A percentile compares a stretch with the other conserved stretches of the same genome.
phyloP scores from a whole-genome alignment of 1,140 invertebrate genomes.

The Venustaconcha ellipsiformis region DNA sequence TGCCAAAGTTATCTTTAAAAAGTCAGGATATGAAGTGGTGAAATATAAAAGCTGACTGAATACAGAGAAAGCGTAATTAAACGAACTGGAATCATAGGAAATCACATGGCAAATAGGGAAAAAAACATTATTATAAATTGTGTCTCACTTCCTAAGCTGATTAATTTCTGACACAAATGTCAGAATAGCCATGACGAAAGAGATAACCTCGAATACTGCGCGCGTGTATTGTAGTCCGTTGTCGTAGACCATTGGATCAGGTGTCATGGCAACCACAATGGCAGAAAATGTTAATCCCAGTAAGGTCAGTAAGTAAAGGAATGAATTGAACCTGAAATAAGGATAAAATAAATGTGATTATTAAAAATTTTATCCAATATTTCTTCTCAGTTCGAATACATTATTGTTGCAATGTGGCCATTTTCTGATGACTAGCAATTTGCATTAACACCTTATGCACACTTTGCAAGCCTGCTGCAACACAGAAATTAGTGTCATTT shows the following conservation, averaged over 20 bases:
- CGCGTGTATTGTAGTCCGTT: slow-evolving; percentile 42
- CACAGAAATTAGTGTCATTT: not conserved
- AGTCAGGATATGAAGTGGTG: no score
- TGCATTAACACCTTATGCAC: not conserved
- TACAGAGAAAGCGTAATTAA: no score
- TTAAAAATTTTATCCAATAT: not conserved
- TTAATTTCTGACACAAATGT: slow-evolving; percentile 53
- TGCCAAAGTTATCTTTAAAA: no score
- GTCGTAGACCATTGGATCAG: slow-evolving; percentile 43
- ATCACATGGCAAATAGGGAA: no score
- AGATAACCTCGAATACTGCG: slow-evolving; percentile 47
- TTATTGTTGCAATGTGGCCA: not conserved
- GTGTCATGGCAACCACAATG: slow-evolving; percentile 35
- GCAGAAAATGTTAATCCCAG: slow-evolving; percentile 47
- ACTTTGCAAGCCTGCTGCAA: not conserved
- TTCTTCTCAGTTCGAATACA: not conserved
- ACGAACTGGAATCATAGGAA: no score
- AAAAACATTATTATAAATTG: not conserved
- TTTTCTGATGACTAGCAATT: not conserved
- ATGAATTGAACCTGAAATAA: slow-evolving; percentile 47
- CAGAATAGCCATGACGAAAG: slow-evolving; percentile 29
- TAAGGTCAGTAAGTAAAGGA: slow-evolving; percentile 45
- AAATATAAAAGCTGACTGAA: no score
- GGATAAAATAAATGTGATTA: not conserved
- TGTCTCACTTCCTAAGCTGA: slow-evolving; percentile 53